These are phyloP conservation scores for Proterorhinus semilunaris DNA, from an alignment of 2,113 vertebrate species.

Conservation along the genomic window DNA sequence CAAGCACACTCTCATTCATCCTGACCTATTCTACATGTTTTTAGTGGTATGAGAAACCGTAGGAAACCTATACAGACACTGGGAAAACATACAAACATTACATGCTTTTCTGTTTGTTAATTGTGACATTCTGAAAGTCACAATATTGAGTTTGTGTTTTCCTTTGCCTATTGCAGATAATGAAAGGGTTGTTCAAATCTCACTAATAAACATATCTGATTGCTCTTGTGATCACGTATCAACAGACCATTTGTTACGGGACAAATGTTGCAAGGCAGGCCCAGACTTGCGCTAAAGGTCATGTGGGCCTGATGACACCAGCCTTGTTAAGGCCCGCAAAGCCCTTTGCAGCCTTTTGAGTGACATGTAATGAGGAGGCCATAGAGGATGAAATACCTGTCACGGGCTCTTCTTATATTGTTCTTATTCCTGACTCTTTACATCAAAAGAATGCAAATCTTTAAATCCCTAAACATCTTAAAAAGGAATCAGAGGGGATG, in stretches of 20 bases:
- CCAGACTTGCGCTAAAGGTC: constrained; percentile 39
- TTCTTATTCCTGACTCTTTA: constrained; percentile 60
- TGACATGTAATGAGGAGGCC: constrained; percentile 52
- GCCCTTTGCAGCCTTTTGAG: constrained; percentile 17
- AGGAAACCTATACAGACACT: no score
- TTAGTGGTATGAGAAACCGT: no score
- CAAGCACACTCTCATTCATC: no score
- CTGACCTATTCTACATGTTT: no score
- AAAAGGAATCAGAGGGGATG: constrained; percentile 52
- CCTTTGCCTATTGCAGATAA: neutral
- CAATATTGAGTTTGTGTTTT: neutral
- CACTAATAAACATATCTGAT: neutral
- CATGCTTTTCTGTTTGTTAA: neutral
- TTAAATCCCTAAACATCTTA: constrained; percentile 63
- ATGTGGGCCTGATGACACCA: constrained; percentile 23
- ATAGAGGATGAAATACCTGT: constrained; percentile 34
- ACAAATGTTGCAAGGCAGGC: constrained; percentile 10
- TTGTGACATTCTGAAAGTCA: neutral
- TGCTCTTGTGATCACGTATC: constrained; percentile 13
- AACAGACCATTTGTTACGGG: constrained; percentile 11
- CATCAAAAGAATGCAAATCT: constrained; percentile 71
- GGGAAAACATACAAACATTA: neutral
- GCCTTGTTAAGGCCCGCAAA: constrained; percentile 31
- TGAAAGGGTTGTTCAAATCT: neutral
- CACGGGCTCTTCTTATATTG: constrained; percentile 25